These are phyloP conservation scores for Exocentrus adspersus DNA, from an alignment of 2,888 invertebrate species.

Conservation along the genomic window DNA sequence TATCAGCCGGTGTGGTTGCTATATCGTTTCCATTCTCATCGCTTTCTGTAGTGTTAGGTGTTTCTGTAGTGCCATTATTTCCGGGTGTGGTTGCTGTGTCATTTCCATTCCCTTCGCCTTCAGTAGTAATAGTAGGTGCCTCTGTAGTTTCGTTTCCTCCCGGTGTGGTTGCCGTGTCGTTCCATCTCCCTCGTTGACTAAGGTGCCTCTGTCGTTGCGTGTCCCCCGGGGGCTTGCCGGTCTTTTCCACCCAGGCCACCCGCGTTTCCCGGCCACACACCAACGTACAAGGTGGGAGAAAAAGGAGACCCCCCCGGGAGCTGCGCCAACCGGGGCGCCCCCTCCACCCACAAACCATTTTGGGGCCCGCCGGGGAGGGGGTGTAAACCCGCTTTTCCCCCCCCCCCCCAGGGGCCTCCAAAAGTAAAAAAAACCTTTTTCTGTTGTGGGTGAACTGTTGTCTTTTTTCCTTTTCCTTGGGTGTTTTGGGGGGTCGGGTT, in stretches of 20 bases:
- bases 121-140: too few species aligned
- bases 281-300: slow-evolving; percentile 31
- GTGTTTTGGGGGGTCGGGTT: background rate
- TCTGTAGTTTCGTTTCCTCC: background rate
- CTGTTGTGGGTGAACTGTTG: background rate
- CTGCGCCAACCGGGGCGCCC: slow-evolving; percentile 26
- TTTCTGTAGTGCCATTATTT: background rate
- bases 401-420: slow-evolving; percentile 30
- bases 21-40: background rate
- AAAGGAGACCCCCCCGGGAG: slow-evolving; percentile 35
- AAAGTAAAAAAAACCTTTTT: background rate
- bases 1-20: background rate
- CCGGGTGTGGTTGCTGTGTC: background rate
- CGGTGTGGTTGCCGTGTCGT: slow-evolving; percentile 15
- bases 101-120: background rate
- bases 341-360: slow-evolving; percentile 38
- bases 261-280: slow-evolving; percentile 26
- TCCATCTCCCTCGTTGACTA: too few species aligned
- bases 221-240: too few species aligned
- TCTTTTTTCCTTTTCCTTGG: background rate
- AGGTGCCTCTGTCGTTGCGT: too few species aligned
- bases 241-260: background rate
- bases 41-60: too few species aligned
- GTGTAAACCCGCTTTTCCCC: slow-evolving; percentile 27
- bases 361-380: slow-evolving; percentile 30